A percentile compares a stretch with the other conserved stretches of the same genome.
phyloP scores from a whole-genome alignment of 1,140 invertebrate species.

The Ephestia elutella region DNA sequence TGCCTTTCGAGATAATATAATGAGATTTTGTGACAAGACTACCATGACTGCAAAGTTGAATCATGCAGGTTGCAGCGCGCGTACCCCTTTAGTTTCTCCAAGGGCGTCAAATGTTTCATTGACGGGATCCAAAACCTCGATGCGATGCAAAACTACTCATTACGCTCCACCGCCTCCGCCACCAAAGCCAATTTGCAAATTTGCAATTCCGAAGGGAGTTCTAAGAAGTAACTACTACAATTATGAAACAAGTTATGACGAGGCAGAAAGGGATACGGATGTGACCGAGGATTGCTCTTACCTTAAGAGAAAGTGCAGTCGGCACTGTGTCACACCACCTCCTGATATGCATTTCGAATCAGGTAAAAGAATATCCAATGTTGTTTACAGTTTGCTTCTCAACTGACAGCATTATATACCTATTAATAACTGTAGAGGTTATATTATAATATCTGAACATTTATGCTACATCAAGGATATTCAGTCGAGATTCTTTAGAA shows the following conservation, averaged over 20 bases:
- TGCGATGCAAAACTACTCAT: constrained; percentile 4
- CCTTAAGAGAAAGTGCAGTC: background rate
- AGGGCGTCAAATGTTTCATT: constrained; percentile 22
- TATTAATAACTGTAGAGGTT: too few relatives aligned
- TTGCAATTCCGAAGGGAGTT: constrained; percentile 17
- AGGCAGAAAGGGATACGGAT: constrained; percentile 29
- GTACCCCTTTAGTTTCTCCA: constrained; percentile 12
- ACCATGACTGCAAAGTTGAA: constrained; percentile 46
- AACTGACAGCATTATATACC: too few relatives aligned
- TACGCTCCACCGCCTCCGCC: background rate
- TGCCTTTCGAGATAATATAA: constrained; percentile 38
- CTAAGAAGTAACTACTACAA: background rate
- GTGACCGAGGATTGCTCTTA: constrained; percentile 9
- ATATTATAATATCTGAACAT: too few relatives aligned
- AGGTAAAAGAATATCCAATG: constrained; percentile 16
- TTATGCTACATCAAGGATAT: too few relatives aligned
- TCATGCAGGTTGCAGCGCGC: constrained; percentile 29
- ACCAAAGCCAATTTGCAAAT: constrained; percentile 19
- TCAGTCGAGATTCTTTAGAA: too few relatives aligned
- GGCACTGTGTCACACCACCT: background rate
- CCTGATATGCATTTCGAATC: constrained; percentile 4
- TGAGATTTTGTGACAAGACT: constrained; percentile 36
- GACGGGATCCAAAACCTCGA: constrained; percentile 15
- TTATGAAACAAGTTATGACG: constrained; percentile 14
- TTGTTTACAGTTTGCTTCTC: too few relatives aligned